These are phyloP conservation scores for Hemaris fuciformis DNA, from an alignment of 2,888 invertebrate species.

Conservation along the genomic window DNA sequence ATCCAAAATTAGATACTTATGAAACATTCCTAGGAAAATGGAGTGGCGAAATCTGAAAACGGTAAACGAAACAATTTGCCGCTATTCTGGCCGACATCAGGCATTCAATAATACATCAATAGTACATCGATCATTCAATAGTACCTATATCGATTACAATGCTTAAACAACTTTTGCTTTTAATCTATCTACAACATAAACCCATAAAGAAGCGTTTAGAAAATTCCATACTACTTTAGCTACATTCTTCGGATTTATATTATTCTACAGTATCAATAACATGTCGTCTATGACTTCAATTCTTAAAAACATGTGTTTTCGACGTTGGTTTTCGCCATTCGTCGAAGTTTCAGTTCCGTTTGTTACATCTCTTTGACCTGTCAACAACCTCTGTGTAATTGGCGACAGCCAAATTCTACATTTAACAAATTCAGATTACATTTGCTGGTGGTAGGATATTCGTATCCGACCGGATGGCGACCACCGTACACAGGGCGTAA, in stretches of 20 bases:
- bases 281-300: neutral
- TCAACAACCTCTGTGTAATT: conserved; percentile 4
- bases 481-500: no score
- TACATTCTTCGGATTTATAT: neutral
- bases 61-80: neutral
- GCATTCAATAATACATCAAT: no score
- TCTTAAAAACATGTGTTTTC: neutral
- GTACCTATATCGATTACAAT: neutral
- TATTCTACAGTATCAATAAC: neutral
- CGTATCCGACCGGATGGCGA: no score
- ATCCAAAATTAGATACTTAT: neutral
- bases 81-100: neutral
- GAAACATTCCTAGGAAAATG: neutral
- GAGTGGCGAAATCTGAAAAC: neutral
- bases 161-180: neutral
- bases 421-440: conserved; percentile 1
- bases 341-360: conserved; percentile 3
- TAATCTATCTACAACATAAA: neutral
- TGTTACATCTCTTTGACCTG: neutral
- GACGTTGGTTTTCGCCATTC: conserved; percentile 5
- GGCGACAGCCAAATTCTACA: neutral
- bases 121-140: no score
- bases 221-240: neutral
- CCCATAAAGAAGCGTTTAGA: neutral
- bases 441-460: no score